A percentile compares a stretch with the other conserved stretches of the same genome.
phyloP scores from a whole-genome alignment of 2,113 vertebrate species.

The Oryzias javanicus region DNA sequence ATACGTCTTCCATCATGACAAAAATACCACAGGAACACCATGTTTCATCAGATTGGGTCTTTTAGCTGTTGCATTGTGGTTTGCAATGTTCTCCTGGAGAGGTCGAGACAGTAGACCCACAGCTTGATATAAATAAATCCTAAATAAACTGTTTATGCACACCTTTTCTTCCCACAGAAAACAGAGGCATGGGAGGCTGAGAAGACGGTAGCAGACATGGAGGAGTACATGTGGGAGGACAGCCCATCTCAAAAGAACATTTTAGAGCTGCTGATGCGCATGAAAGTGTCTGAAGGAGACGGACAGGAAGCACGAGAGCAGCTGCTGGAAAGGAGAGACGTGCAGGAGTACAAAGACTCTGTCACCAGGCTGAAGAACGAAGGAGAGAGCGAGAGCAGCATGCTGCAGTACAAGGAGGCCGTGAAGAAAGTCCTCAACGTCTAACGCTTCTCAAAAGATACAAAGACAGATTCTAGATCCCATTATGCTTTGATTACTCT shows the following conservation, averaged over 20 bases:
- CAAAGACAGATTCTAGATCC: neutral
- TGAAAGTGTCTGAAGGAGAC: slow-evolving; percentile 68
- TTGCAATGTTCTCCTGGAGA: no score
- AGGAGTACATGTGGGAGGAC: slow-evolving; percentile 89
- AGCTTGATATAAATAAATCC: no score
- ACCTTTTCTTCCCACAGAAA: slow-evolving; percentile 80
- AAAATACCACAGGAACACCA: no score
- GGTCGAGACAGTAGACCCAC: no score
- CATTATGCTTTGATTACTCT: no score
- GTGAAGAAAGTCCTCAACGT: slow-evolving; percentile 84
- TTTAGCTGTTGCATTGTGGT: no score
- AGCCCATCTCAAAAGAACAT: slow-evolving; percentile 85
- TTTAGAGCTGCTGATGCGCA: slow-evolving; percentile 77
- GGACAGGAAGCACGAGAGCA: slow-evolving; percentile 65
- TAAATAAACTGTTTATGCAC: no score
- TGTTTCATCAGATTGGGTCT: no score
- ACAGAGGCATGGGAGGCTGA: slow-evolving; percentile 87
- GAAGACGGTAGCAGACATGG: slow-evolving; percentile 89
- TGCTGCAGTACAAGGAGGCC: slow-evolving; percentile 87
- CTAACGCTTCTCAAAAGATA: slow-evolving; percentile 26
- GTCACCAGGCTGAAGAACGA: slow-evolving; percentile 85
- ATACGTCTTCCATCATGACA: no score
- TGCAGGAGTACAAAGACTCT: slow-evolving; percentile 83
- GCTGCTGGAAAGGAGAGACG: slow-evolving; percentile 77
- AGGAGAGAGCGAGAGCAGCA: slow-evolving; percentile 80